These are phyloP conservation scores for Drosophila paranaensis DNA, from an alignment of 2,888 invertebrate species.

Conservation along the genomic window DNA sequence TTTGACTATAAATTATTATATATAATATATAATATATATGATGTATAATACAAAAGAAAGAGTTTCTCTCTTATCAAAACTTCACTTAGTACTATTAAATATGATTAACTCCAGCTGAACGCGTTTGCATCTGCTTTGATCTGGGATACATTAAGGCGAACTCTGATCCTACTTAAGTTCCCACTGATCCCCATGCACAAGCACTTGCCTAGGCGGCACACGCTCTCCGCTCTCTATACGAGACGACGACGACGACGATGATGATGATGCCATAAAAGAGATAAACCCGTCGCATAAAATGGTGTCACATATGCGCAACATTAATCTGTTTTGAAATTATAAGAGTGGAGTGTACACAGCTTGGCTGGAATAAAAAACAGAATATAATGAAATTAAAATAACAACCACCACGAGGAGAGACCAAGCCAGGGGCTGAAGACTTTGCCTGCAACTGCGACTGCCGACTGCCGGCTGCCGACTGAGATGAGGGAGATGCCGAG, in stretches of 20 bases:
- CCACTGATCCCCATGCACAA: slow-evolving; percentile 34
- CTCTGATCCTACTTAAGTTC: slow-evolving; percentile 67
- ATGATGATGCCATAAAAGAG: slow-evolving; percentile 81
- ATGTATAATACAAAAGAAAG: too few relatives aligned
- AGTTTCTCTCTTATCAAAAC: background rate
- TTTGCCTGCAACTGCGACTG: slow-evolving; percentile 9
- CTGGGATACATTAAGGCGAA: slow-evolving; percentile 46
- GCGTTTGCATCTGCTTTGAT: slow-evolving; percentile 60
- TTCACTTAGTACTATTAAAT: background rate
- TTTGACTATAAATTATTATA: too few relatives aligned
- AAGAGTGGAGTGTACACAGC: slow-evolving; percentile 71
- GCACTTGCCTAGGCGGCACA: slow-evolving; percentile 30
- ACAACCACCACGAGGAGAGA: slow-evolving; percentile 64
- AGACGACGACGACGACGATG: slow-evolving; percentile 25
- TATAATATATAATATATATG: too few relatives aligned
- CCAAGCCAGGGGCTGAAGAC: slow-evolving; percentile 27
- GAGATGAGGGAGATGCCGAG: slow-evolving; percentile 21
- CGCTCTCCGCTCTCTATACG: slow-evolving; percentile 9
- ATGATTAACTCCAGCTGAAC: background rate
- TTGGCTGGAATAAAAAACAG: slow-evolving; percentile 10
- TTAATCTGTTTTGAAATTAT: slow-evolving; percentile 83
- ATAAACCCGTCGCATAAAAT: slow-evolving; percentile 81
- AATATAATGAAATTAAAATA: slow-evolving; percentile 76
- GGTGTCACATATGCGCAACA: slow-evolving; percentile 82
- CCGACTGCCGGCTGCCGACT: slow-evolving; percentile 13